phyloP scores from a whole-genome alignment of 2,888 invertebrate species.

The Calephelis perditalis region DNA sequence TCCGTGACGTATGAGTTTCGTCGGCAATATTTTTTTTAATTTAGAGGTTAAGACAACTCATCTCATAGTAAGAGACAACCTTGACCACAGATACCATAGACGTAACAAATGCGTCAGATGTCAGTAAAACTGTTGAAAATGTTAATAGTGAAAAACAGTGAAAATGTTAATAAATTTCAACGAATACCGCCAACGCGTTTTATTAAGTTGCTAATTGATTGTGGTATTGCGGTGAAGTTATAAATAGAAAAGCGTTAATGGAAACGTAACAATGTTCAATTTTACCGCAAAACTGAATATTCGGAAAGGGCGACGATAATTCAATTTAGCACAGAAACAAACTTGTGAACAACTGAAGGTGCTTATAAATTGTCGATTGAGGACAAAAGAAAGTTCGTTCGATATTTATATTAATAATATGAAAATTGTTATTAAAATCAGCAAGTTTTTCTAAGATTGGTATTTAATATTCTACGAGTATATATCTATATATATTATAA shows the following conservation, averaged over 20 bases:
- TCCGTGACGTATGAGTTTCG: too few species aligned
- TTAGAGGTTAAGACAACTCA: too few species aligned
- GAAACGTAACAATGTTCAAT: not conserved
- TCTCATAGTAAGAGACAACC: too few species aligned
- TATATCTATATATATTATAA: too few species aligned
- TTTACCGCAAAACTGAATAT: conserved; percentile 9
- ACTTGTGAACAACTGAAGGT: conserved; percentile 10
- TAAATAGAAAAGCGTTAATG: conserved; percentile 12
- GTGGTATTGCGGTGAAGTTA: conserved; percentile 8
- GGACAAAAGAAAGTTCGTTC: conserved; percentile 1
- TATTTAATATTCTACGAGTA: too few species aligned
- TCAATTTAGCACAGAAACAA: conserved; percentile 8
- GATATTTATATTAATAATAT: not conserved
- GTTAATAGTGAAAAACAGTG: too few species aligned
- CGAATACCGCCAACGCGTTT: not conserved
- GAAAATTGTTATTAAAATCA: not conserved
- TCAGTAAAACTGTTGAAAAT: too few species aligned
- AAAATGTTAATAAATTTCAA: conserved; percentile 3
- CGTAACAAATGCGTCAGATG: too few species aligned
- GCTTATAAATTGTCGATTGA: not conserved
- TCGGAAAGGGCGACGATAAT: conserved; percentile 9
- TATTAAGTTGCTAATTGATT: conserved; percentile 5
- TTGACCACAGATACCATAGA: too few species aligned
- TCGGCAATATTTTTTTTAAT: too few species aligned
- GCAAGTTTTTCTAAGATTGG: too few species aligned